phyloP scores from a whole-genome alignment of 2,113 vertebrate species.

The Campylomormyrus tamandua region DNA sequence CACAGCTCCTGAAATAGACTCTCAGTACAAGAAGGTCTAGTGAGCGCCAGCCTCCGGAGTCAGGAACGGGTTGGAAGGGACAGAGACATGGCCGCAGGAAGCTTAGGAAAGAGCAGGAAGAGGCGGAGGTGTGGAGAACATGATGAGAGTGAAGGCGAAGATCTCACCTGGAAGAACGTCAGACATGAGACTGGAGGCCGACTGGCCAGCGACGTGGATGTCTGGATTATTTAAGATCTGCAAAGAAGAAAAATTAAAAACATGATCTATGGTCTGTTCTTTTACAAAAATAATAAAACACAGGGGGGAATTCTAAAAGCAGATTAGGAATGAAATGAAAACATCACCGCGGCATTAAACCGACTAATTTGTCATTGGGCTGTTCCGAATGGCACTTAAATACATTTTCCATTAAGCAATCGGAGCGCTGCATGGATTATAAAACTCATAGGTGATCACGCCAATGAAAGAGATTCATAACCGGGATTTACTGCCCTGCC shows the following conservation, averaged over 20 bases:
- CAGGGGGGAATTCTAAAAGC: neutral
- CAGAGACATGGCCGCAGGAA: too few species aligned
- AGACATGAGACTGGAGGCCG: constrained; percentile 63
- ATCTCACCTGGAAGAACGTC: constrained; percentile 72
- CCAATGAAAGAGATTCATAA: constrained; percentile 18
- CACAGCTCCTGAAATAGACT: neutral
- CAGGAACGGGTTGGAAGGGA: neutral
- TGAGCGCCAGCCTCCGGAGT: neutral
- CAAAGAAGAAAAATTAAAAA: constrained; percentile 60
- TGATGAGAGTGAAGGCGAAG: neutral
- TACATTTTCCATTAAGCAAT: constrained; percentile 9
- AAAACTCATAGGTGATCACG: constrained; percentile 1
- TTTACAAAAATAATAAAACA: neutral
- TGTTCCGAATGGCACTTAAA: neutral
- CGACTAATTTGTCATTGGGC: neutral
- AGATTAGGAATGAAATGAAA: neutral
- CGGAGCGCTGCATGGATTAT: neutral
- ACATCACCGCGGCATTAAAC: neutral
- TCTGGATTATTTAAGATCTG: constrained; percentile 68
- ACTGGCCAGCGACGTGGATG: constrained; percentile 45
- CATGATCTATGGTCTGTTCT: neutral
- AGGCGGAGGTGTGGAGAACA: neutral
- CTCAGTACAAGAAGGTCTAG: neutral
- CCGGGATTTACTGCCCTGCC: neutral
- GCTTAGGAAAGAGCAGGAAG: neutral